These are phyloP conservation scores for Grammatotria lemairii DNA, from an alignment of 2,113 vertebrate genomes.

Conservation along the genomic window DNA sequence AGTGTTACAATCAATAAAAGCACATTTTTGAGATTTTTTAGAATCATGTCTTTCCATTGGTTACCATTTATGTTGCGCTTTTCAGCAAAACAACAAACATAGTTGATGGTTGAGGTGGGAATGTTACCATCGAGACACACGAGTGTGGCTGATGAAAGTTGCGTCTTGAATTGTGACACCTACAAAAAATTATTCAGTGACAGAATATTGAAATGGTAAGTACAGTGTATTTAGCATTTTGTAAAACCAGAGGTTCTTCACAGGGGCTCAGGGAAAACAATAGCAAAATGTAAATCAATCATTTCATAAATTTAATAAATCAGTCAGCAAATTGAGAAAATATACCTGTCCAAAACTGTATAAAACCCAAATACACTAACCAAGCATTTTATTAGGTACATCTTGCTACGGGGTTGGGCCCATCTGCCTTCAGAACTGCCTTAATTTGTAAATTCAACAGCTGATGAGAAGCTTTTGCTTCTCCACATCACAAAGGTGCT, in stretches of 20 bases:
- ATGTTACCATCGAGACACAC: slow-evolving; percentile 86
- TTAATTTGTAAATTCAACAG: neutral
- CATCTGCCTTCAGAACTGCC: neutral
- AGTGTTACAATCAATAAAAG: neutral
- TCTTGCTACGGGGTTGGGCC: neutral
- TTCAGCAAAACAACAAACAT: slow-evolving; percentile 77
- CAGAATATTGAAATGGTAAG: neutral
- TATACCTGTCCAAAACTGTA: neutral
- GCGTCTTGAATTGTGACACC: slow-evolving; percentile 80
- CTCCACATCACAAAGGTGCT: neutral
- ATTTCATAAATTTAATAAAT: neutral
- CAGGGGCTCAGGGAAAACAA: neutral
- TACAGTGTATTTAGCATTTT: neutral
- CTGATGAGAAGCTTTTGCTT: neutral
- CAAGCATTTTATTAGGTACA: neutral
- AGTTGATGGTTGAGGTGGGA: slow-evolving; percentile 79
- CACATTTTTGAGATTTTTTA: neutral
- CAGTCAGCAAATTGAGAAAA: neutral
- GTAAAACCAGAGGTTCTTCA: neutral
- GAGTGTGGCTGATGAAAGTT: slow-evolving; percentile 71
- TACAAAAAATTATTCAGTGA: slow-evolving; percentile 29
- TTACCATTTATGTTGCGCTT: slow-evolving; percentile 75
- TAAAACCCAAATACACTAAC: neutral
- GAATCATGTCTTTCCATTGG: neutral
- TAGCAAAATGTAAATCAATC: neutral